Conservation (phyloP, 2,113 vertebrate species). For the Petroica traversi region DNA sequence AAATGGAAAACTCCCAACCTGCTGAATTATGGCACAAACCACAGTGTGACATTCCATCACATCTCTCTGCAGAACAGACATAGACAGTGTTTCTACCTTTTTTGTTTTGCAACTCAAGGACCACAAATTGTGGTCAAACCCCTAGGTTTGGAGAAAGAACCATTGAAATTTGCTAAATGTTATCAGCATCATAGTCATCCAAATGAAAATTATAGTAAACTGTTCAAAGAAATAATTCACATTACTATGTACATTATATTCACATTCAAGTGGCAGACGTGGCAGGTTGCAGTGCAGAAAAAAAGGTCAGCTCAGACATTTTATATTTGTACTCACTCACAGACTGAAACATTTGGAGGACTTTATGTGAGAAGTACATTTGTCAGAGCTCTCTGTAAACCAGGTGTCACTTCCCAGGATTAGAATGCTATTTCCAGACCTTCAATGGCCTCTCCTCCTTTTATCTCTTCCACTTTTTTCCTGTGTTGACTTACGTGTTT, state of each 20-base stretch:
- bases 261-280: neutral
- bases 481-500: neutral
- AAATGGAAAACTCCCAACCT: neutral
- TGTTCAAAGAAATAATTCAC: neutral
- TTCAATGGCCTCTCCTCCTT: neutral
- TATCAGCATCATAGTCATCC: neutral
- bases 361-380: neutral
- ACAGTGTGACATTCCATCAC: accelerated
- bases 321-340: neutral
- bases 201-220: neutral
- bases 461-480: neutral
- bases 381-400: neutral
- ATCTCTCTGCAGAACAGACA: neutral
- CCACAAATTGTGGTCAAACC: neutral
- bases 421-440: neutral
- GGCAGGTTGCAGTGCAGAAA: neutral
- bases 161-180: neutral
- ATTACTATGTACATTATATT: neutral
- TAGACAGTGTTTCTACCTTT: neutral
- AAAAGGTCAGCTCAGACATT: neutral
- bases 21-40: neutral
- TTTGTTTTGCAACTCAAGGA: neutral
- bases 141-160: neutral
- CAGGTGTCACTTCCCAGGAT: neutral
- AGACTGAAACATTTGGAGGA: neutral